Conservation (phyloP, 53 echinoderm and acorn worm species). For the Arbacia lixula region DNA sequence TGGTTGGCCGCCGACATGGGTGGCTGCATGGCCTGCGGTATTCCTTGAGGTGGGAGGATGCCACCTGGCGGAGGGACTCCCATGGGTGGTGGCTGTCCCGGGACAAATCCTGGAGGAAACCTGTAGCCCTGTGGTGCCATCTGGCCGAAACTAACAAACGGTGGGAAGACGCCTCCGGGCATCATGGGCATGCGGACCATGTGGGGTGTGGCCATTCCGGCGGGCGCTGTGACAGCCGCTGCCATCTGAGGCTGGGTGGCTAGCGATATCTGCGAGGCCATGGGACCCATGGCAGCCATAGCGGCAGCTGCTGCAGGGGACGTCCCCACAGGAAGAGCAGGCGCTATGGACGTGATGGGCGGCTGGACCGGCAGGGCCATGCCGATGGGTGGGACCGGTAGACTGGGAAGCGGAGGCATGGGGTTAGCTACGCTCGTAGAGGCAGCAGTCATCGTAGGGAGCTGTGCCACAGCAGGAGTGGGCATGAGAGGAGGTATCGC, state of each 20-base stretch:
- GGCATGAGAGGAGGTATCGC: neutral
- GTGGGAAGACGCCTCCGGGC: slow-evolving; percentile 78
- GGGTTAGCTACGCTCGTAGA: slow-evolving; percentile 19
- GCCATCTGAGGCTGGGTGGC: slow-evolving; percentile 18
- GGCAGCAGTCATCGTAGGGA: slow-evolving; percentile 23
- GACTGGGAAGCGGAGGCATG: slow-evolving; percentile 47
- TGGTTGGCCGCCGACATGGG: slow-evolving; percentile 1
- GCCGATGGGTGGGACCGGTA: slow-evolving; percentile 43
- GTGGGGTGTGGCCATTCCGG: slow-evolving; percentile 43
- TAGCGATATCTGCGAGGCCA: no score
- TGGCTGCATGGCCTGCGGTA: slow-evolving; percentile 39
- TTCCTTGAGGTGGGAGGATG: slow-evolving; percentile 61
- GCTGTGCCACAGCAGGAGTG: slow-evolving; percentile 1
- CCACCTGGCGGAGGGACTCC: slow-evolving; percentile 71
- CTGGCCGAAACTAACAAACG: slow-evolving; percentile 76
- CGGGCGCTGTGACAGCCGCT: neutral
- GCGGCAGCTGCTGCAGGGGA: slow-evolving; percentile 45
- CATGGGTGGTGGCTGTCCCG: slow-evolving; percentile 71
- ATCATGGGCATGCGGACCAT: slow-evolving; percentile 87
- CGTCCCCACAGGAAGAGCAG: slow-evolving; percentile 21
- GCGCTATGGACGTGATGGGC: slow-evolving; percentile 14
- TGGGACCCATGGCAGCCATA: slow-evolving; percentile 9
- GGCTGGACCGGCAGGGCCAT: slow-evolving; percentile 4
- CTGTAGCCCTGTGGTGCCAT: slow-evolving; percentile 79
- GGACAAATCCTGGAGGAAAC: slow-evolving; percentile 80